Conservation (phyloP, 2,113 vertebrate genomes). For the Erythrocercus mccallii region DNA sequence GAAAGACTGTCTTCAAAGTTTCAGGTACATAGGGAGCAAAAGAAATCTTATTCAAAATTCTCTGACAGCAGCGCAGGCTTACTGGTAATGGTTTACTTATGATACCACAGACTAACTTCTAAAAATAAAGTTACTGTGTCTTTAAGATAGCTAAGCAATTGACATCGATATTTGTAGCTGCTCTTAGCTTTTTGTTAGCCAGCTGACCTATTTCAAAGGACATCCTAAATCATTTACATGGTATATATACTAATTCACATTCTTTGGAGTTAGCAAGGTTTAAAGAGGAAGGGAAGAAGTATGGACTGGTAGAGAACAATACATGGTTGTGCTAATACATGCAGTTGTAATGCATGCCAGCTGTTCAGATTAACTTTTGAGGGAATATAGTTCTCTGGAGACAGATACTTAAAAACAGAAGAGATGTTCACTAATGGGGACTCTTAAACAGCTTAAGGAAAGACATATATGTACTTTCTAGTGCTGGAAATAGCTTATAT, state of each 20-base stretch:
- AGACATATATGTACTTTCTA: background rate
- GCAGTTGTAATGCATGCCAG: background rate
- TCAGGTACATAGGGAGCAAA: background rate
- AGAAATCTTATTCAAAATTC: background rate
- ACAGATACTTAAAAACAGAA: background rate
- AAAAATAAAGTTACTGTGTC: background rate
- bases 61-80: background rate
- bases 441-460: background rate
- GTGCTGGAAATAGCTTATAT: background rate
- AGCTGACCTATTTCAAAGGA: background rate
- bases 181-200: background rate
- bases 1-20: background rate
- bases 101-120: background rate
- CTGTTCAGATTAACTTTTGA: background rate
- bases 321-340: background rate
- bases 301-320: background rate
- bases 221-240: background rate
- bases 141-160: background rate
- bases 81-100: background rate
- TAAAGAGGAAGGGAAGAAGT: background rate
- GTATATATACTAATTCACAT: background rate
- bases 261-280: background rate
- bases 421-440: background rate
- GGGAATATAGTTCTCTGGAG: background rate
- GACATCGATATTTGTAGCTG: background rate